Evolutionary conservation across 2,113 vertebrate species (phyloP).

Genomic region (Tupaia tana): DNA sequence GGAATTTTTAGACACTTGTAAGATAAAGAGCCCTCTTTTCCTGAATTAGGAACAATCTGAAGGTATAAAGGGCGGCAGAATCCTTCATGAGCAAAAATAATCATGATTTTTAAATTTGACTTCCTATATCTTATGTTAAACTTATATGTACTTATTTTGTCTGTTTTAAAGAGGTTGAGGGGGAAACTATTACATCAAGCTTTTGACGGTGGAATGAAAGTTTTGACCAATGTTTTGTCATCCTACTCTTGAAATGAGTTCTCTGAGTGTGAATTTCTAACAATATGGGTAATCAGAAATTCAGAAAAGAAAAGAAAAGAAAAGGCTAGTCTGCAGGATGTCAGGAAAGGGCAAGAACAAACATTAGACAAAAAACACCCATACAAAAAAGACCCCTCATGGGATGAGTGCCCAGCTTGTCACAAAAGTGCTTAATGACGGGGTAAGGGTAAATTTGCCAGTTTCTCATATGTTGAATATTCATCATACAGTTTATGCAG

Average conservation of each 20-base stretch:
- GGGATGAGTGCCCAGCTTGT: constrained; percentile 74
- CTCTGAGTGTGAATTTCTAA: constrained; percentile 69
- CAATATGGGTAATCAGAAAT: constrained; percentile 67
- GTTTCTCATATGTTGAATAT: constrained; percentile 80
- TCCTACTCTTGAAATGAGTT: constrained; percentile 57
- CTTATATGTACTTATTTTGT: not conserved
- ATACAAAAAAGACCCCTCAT: constrained; percentile 63
- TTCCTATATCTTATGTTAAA: not conserved
- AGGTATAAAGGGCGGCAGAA: not conserved
- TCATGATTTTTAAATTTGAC: not conserved
- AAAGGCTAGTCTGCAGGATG: constrained; percentile 63
- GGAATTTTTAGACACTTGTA: not conserved
- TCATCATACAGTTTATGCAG: constrained; percentile 79
- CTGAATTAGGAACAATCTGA: not conserved
- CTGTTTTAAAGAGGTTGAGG: not conserved
- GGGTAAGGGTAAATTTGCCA: constrained; percentile 78
- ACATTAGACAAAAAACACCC: constrained; percentile 70
- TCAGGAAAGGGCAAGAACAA: constrained; percentile 72
- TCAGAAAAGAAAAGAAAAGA: constrained; percentile 76
- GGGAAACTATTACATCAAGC: not conserved
- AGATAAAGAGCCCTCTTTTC: not conserved
- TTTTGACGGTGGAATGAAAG: constrained; percentile 48
- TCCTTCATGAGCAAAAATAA: not conserved
- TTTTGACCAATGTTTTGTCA: constrained; percentile 70
- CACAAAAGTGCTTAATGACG: constrained; percentile 80